Conservation (phyloP, 2,797 vertebrate species). For the Melanotaenia nigrans region DNA sequence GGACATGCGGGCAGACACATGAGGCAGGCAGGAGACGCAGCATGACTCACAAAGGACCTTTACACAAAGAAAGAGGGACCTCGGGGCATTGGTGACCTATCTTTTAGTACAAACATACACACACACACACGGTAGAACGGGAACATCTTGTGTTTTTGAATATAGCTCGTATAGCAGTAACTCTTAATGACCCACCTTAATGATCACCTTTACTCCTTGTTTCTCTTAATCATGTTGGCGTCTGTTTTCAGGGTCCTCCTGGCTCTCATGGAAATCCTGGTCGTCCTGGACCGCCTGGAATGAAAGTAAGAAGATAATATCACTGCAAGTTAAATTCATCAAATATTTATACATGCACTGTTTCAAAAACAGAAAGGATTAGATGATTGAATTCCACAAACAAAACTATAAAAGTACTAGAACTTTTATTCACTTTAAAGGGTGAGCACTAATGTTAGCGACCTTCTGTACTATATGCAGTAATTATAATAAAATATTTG, state of each 20-base stretch:
- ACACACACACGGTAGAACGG: not conserved
- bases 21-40: conserved; percentile 28
- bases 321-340: not conserved
- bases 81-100: conserved; percentile 29
- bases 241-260: conserved; percentile 87
- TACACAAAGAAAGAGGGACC: conserved; percentile 46
- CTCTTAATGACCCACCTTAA: conserved; percentile 20
- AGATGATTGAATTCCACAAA: not conserved
- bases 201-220: conserved; percentile 31
- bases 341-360: not conserved
- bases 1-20: conserved; percentile 48
- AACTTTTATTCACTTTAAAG: not conserved
- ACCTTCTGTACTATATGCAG: not conserved
- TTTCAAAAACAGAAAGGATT: not conserved
- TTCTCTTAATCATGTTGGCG: conserved; percentile 48
- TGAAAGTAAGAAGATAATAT: conserved; percentile 84
- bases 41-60: conserved; percentile 39
- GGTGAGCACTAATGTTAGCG: not conserved
- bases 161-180: conserved; percentile 16
- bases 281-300: conserved; percentile 86
- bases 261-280: conserved; percentile 97
- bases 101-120: conserved; percentile 22
- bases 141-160: conserved; percentile 10
- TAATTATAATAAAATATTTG: conserved; percentile 5
- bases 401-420: not conserved